These are phyloP conservation scores for Leptobrachium leishanense DNA, from an alignment of 2,113 vertebrate genomes.

Conservation along the genomic window DNA sequence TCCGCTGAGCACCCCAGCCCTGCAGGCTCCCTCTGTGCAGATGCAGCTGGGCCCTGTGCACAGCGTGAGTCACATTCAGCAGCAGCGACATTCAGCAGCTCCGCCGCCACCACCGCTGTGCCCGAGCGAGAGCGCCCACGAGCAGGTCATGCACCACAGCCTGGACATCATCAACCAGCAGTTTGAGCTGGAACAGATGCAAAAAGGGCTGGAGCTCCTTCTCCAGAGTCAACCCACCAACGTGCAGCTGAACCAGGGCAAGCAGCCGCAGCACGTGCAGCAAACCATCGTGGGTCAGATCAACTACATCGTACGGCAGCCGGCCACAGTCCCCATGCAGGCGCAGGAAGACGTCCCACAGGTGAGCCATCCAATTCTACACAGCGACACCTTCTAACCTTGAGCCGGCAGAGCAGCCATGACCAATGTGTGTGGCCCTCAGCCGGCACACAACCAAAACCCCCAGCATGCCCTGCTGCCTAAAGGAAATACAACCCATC, in stretches of 20 bases:
- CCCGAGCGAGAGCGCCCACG: conserved; percentile 57
- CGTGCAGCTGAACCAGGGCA: conserved; percentile 70
- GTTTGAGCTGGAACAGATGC: conserved; percentile 74
- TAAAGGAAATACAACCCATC: no score
- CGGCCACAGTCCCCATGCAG: conserved; percentile 63
- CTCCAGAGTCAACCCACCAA: conserved; percentile 71
- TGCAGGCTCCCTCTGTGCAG: conserved; percentile 63
- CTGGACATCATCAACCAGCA: conserved; percentile 72
- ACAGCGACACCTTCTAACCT: no score
- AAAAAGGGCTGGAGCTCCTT: conserved; percentile 74
- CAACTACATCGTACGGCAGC: conserved; percentile 74
- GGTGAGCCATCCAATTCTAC: conserved; percentile 51
- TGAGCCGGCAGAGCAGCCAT: no score
- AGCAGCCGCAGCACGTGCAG: conserved; percentile 69
- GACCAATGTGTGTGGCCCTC: no score
- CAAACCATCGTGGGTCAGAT: conserved; percentile 74
- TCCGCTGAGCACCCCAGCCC: conserved; percentile 49
- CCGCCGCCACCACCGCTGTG: conserved; percentile 21
- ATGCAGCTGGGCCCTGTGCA: conserved; percentile 66
- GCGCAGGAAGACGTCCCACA: conserved; percentile 64
- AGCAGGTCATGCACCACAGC: conserved; percentile 68
- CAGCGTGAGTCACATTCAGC: conserved; percentile 60
- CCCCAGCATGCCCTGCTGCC: no score
- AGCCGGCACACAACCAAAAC: no score
- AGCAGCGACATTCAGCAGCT: conserved; percentile 51